Evolutionary conservation across 2,113 vertebrate species (phyloP).

Genomic region (Caloenas nicobarica): DNA sequence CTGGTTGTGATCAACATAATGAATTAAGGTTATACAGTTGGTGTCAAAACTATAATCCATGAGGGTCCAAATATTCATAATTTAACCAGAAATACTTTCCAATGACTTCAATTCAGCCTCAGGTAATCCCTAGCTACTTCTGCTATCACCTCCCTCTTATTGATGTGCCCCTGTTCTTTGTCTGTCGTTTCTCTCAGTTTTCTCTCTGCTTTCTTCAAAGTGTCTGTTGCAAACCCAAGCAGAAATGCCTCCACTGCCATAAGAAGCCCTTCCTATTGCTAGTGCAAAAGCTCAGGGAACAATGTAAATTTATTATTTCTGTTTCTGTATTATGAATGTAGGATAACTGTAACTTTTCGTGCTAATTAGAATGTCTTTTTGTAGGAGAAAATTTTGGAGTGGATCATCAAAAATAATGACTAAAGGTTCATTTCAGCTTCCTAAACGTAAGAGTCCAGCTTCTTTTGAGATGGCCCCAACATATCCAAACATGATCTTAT

Average conservation of each 20-base stretch:
- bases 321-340: neutral
- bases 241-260: neutral
- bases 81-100: neutral
- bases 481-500: neutral
- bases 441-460: neutral
- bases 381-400: neutral
- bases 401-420: neutral
- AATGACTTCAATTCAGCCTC: neutral
- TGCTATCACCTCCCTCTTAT: rapidly evolving
- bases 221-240: neutral
- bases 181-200: neutral
- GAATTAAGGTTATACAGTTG: neutral
- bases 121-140: neutral
- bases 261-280: neutral
- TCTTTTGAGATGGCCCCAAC: neutral
- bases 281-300: neutral
- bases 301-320: neutral
- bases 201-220: neutral
- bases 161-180: neutral
- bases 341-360: neutral
- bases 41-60: neutral
- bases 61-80: neutral
- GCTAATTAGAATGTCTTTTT: neutral
- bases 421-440: neutral
- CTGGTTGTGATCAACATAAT: neutral